Base-by-base conservation (phyloP, 1,140 invertebrate species). In the Chironomus tepperi region DNA sequence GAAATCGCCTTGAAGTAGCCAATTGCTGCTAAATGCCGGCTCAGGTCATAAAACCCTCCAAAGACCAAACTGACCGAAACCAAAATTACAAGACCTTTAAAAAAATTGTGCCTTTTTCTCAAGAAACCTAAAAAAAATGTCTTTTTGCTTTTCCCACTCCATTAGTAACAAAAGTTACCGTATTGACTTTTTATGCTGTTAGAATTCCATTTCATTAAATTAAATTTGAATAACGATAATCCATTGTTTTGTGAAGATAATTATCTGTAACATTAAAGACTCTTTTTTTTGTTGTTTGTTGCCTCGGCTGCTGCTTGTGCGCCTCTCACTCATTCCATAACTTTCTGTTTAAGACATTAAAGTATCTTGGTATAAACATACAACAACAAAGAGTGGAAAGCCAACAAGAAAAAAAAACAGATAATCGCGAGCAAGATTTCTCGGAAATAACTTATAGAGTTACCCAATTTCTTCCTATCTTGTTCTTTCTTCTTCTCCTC, bases 201-300 rank as follows among this genome's bases (percentile, higher is more conserved):
- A 57, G 47, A 70, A 70, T 70, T 70, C 65, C 65, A 19, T 70
- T 70, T 70, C 19, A 70, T 70, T 70, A 70, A 70, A 70, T 70
- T 70, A 70, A 70, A 70, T 70, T 70, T 70, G 65, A 70, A 70
- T 70, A 70, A 70, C 65, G 65, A 70, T 70, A 70, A 70, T 70
- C 65, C 65, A 70, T 70, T 70, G 65, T 70, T 70, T 70, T 70
- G 43, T 21, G 19, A 70, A 70, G 65, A 70, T 70, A 70, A 70
- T 70, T 70, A 70, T 70, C 65, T 70, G 7, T 18, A 70, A 70
- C 65, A 70, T 70, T 70, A 70, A 70, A 70, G 65, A 70, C 65
- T 19, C 18, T 15, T 19, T 19, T 70, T n/a, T 57, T n/a, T 3
- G 9, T 47, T 1, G 2, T 47, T 9, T n/a, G 10, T 57, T 57